A percentile compares a stretch with the other conserved stretches of the same genome.
Evolutionary conservation across 2,888 invertebrate species (phyloP).

Genomic region (Cosmorhoe ocellata): DNA sequence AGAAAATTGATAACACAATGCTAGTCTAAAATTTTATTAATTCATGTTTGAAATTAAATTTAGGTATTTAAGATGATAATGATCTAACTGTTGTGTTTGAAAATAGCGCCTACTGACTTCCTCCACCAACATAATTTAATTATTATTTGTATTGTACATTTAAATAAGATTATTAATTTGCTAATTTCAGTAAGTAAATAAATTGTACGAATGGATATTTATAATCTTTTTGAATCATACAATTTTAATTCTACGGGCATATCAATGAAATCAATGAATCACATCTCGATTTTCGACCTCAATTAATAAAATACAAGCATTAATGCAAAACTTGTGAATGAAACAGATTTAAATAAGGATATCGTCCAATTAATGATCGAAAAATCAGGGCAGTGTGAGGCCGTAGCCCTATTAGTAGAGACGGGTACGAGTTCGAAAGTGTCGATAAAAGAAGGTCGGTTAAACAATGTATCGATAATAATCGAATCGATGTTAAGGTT

Average conservation of each 20-base stretch:
- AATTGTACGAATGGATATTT: too few relatives aligned
- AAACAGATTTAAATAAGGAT: slow-evolving; percentile 37
- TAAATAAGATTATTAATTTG: too few relatives aligned
- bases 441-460: slow-evolving; percentile 54
- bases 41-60: too few relatives aligned
- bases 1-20: too few relatives aligned
- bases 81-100: too few relatives aligned
- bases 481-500: slow-evolving; percentile 31
- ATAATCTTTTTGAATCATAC: slow-evolving; percentile 24
- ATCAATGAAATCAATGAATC: slow-evolving; percentile 35
- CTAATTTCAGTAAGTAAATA: too few relatives aligned
- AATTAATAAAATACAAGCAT: slow-evolving; percentile 28
- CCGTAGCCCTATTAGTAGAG: slow-evolving; percentile 53
- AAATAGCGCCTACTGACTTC: too few relatives aligned
- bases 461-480: slow-evolving; percentile 47
- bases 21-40: too few relatives aligned
- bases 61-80: too few relatives aligned
- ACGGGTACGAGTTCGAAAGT: slow-evolving; percentile 58
- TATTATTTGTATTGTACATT: too few relatives aligned
- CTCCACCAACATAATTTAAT: too few relatives aligned
- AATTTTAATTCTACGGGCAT: slow-evolving; percentile 25
- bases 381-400: slow-evolving; percentile 61
- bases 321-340: slow-evolving; percentile 24
- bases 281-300: slow-evolving; percentile 27
- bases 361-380: slow-evolving; percentile 53